A percentile compares a stretch with the other conserved stretches of the same genome.
phyloP scores from a whole-genome alignment of 92 coral and sea anemone genomes.

The Phenganax subtilis region DNA sequence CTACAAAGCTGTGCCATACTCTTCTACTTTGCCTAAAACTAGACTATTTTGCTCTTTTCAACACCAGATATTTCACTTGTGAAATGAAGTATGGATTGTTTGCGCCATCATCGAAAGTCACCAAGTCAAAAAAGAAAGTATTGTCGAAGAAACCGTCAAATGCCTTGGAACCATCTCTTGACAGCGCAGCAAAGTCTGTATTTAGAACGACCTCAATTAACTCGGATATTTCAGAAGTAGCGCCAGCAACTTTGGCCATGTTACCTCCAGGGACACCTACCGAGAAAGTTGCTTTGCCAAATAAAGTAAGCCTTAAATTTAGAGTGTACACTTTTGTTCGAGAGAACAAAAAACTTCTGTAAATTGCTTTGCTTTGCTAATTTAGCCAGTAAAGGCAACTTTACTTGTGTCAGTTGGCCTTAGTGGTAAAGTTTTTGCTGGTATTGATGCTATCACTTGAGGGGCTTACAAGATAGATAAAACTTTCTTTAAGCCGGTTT shows the following conservation, averaged over 20 bases:
- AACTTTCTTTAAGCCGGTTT: too few relatives aligned
- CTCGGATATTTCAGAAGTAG: constrained; percentile 10
- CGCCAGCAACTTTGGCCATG: not conserved
- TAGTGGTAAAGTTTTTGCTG: not conserved
- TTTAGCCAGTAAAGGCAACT: too few relatives aligned
- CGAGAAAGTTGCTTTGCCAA: not conserved
- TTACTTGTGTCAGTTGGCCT: not conserved
- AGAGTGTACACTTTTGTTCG: too few relatives aligned
- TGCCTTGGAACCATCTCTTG: constrained; percentile 36
- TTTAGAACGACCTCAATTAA: not conserved
- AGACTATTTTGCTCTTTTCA: not conserved
- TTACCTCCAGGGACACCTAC: constrained; percentile 6
- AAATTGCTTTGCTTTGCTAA: too few relatives aligned
- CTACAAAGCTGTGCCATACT: not conserved
- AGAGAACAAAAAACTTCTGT: too few relatives aligned
- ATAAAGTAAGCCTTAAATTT: constrained; percentile 12
- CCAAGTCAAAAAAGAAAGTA: constrained; percentile 55
- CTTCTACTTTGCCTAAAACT: not conserved
- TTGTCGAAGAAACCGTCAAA: constrained; percentile 38
- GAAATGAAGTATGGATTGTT: constrained; percentile 78
- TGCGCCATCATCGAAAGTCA: constrained; percentile 92
- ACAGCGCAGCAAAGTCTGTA: constrained; percentile 44
- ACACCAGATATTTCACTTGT: constrained; percentile 80
- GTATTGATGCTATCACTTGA: too few relatives aligned
- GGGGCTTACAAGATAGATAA: too few relatives aligned